Base-by-base conservation (phyloP, 2,113 vertebrate genomes). In the Tupaia tana region DNA sequence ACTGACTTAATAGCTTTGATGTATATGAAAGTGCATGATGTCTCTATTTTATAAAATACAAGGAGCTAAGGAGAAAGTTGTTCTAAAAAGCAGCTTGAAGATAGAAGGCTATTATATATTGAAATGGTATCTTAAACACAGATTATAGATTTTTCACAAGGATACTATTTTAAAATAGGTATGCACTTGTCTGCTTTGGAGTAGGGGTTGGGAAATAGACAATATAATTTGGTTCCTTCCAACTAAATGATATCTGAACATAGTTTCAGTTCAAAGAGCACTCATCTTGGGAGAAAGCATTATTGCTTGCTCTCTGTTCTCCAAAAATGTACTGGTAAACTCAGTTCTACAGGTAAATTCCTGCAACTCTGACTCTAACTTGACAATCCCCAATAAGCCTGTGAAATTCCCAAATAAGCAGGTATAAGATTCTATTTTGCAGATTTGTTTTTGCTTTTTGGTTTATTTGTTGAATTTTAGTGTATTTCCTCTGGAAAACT, bases 401-500 rank as follows among this genome's bases (percentile, higher is more conserved):
- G 12, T 89, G 75, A 90, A 58, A 75, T 58, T 74, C 64, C 87
- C 64, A 43, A 15, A 7, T 71, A 74, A 81, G 29, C 63, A 82
- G 87, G 14, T 16, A 1, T 74, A 29, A 34, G 5, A n/a, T 67
- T 61, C 34, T 3, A 4, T 34, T 95, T 66, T 77, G 6, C 20
- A 79, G 52, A 63, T 64, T 70, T 63, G 2, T 67, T 2, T 75
- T 54, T 73, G 19, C 71, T 54, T 80, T 69, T 90, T 58, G 56
- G 20, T 93, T 77, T 56, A 12, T 89, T 69, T 70, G 52, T 97
- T 89, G 87, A 63, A 81, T 88, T 70, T 86, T 89, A 4, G 66
- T 93, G 9, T 13, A n/a, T 80, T 84, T 70, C 77, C 70, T 92
- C 61, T 90, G 29, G 67, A 92, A 92, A 92, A 93, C 6, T 71